Evolutionary conservation across 53 echinoderm and acorn worm species (phyloP).

Genomic region (Arbacia lixula): DNA sequence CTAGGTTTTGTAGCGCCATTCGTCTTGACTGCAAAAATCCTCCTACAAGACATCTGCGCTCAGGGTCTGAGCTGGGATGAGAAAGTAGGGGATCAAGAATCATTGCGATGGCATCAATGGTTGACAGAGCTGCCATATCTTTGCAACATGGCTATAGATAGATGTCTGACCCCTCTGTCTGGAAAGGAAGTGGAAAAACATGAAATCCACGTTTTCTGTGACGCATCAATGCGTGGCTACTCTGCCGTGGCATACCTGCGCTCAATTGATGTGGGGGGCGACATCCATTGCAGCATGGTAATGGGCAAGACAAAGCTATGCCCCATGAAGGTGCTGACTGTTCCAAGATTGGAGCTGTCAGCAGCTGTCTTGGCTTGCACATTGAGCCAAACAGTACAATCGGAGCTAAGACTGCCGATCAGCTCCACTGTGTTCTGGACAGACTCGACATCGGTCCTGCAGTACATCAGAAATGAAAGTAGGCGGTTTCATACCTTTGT

Average conservation of each 20-base stretch:
- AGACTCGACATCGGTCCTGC: no score
- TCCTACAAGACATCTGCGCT: conserved; percentile 70
- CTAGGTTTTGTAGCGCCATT: conserved; percentile 78
- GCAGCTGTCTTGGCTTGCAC: conserved; percentile 52
- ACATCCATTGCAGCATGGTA: conserved; percentile 56
- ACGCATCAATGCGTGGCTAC: conserved; percentile 68
- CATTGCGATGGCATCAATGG: conserved; percentile 45
- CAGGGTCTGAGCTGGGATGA: conserved; percentile 71
- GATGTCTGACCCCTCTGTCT: conserved; percentile 31
- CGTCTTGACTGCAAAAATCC: conserved; percentile 62
- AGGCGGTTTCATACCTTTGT: no score
- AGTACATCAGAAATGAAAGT: no score
- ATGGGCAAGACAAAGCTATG: conserved; percentile 65
- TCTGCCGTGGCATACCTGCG: conserved; percentile 65
- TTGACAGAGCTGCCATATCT: conserved; percentile 45
- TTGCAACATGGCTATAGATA: conserved; percentile 35
- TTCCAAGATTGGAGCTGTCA: conserved; percentile 63
- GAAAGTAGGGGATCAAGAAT: background rate
- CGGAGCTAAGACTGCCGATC: no score
- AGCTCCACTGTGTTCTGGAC: no score
- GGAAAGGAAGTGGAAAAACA: background rate
- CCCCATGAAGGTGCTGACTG: conserved; percentile 57
- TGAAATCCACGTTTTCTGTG: conserved; percentile 60
- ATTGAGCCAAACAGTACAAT: no score
- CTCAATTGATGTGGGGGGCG: background rate